Evolutionary conservation across 2,888 invertebrate genomes (phyloP).

Genomic region (Perithous albicinctus): DNA sequence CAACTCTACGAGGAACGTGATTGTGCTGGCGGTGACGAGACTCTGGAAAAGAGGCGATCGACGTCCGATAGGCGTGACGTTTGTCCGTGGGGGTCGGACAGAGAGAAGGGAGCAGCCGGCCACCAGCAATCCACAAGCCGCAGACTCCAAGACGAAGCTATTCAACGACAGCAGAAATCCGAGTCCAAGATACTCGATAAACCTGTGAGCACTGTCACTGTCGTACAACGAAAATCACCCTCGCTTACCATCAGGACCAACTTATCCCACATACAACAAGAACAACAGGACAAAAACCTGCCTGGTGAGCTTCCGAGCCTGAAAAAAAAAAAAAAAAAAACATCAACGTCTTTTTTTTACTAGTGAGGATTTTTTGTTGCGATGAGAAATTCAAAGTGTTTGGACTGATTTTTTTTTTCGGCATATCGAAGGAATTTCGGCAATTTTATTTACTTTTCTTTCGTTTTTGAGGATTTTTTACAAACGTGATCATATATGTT

Average conservation of each 20-base stretch:
- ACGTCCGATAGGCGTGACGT: conserved; percentile 65
- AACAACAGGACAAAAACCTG: conserved; percentile 40
- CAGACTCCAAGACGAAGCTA: conserved; percentile 62
- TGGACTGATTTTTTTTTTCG: neutral
- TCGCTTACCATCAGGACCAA: conserved; percentile 78
- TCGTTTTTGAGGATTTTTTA: neutral
- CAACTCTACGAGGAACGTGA: conserved; percentile 42
- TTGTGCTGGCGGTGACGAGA: conserved; percentile 38
- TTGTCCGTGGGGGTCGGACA: conserved; percentile 65
- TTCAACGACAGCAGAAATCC: conserved; percentile 64
- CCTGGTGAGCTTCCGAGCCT: conserved; percentile 51
- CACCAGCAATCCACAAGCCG: conserved; percentile 56
- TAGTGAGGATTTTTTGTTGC: neutral
- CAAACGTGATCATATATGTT: too few species aligned
- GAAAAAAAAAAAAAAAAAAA: too few species aligned
- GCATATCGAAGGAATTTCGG: too few species aligned
- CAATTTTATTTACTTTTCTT: conserved; percentile 2
- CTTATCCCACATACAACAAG: conserved; percentile 62
- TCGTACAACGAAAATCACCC: conserved; percentile 79
- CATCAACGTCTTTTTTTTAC: conserved; percentile 7
- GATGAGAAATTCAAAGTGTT: neutral
- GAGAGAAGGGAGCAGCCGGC: conserved; percentile 72
- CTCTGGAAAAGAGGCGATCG: conserved; percentile 64
- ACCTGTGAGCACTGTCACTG: conserved; percentile 76
- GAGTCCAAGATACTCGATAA: conserved; percentile 68